These are phyloP conservation scores for Chelonia mydas DNA, from an alignment of 2,797 vertebrate genomes.

Conservation along the genomic window DNA sequence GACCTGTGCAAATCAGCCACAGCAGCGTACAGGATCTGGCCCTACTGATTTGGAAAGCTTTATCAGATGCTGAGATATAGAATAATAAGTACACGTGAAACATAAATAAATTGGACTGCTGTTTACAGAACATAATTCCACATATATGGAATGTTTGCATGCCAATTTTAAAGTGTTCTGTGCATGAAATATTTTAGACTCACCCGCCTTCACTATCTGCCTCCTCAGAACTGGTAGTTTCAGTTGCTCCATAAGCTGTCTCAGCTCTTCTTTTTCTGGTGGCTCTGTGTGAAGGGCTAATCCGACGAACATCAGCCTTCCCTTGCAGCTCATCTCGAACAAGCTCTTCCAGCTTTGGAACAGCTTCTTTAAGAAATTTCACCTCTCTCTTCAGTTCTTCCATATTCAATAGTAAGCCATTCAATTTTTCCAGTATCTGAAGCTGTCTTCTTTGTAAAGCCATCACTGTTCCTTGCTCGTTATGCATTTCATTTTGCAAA, in stretches of 20 bases:
- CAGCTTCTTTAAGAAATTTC: constrained; percentile 86
- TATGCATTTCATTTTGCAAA: constrained; percentile 50
- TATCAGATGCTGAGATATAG: background rate
- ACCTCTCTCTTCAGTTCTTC: constrained; percentile 95
- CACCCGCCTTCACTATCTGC: constrained; percentile 86
- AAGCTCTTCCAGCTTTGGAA: constrained; percentile 89
- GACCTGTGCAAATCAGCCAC: background rate
- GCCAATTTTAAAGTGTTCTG: background rate
- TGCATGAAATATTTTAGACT: constrained; percentile 50
- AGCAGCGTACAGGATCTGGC: background rate
- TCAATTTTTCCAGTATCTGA: constrained; percentile 91
- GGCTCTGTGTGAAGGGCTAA: constrained; percentile 84
- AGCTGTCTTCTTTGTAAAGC: constrained; percentile 82
- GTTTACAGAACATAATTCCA: background rate
- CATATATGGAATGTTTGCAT: rapidly evolving
- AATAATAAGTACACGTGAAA: background rate
- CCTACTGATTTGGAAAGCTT: rapidly evolving
- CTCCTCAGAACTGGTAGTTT: constrained; percentile 84
- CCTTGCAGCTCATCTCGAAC: constrained; percentile 87
- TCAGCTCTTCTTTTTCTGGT: constrained; percentile 84
- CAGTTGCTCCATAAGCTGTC: constrained; percentile 23
- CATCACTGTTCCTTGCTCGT: constrained; percentile 62
- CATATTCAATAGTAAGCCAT: constrained; percentile 87
- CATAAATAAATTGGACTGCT: background rate
- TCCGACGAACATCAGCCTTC: constrained; percentile 71